Conservation (phyloP, 92 coral and sea anemone genomes). For the Heliopora coerulea region DNA sequence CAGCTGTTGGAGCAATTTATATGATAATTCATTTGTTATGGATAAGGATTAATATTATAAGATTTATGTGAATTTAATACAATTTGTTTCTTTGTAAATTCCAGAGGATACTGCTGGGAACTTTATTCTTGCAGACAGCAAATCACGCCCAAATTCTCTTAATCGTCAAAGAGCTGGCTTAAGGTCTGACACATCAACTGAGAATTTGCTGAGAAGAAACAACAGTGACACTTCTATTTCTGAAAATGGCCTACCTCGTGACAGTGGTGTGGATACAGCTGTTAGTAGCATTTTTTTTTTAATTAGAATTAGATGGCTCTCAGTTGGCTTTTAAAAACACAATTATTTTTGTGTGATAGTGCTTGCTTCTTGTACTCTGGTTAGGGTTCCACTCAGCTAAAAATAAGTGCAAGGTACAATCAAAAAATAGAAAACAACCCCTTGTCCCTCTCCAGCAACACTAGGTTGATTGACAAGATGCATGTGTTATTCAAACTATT, state of each 20-base stretch:
- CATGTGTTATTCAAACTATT: no score
- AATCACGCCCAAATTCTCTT: slow-evolving; percentile 14
- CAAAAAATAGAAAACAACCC: no score
- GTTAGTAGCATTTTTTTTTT: slow-evolving; percentile 48
- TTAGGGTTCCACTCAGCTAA: no score
- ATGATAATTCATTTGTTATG: no score
- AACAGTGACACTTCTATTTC: slow-evolving; percentile 35
- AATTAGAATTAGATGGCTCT: no score
- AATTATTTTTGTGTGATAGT: no score
- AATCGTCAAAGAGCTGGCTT: slow-evolving; percentile 42
- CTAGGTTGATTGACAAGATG: no score
- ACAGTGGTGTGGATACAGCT: slow-evolving; percentile 71
- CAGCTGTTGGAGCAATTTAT: no score
- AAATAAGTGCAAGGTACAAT: no score
- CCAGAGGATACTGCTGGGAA: slow-evolving; percentile 67
- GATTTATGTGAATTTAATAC: not conserved
- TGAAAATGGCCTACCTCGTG: slow-evolving; percentile 58
- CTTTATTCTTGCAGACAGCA: slow-evolving; percentile 6
- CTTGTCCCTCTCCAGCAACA: no score
- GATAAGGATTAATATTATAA: not conserved
- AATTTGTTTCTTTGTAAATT: slow-evolving; percentile 25
- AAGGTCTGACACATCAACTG: slow-evolving; percentile 47
- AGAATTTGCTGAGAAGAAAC: slow-evolving; percentile 52
- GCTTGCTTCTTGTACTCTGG: no score
- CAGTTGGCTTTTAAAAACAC: no score